phyloP scores from a whole-genome alignment of 2,113 vertebrate genomes.

The Corydoras sp. region DNA sequence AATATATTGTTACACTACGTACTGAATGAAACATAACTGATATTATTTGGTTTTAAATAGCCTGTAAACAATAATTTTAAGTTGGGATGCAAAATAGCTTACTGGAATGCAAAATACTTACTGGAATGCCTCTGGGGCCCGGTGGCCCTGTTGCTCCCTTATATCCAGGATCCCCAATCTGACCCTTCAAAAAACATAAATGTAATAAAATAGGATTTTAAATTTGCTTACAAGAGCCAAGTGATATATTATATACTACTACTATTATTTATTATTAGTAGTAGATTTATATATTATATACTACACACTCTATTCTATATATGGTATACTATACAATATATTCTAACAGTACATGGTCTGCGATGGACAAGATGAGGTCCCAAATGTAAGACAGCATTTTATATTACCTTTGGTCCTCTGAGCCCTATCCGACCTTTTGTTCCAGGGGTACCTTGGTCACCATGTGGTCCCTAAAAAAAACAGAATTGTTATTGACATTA shows the following conservation, averaged over 20 bases:
- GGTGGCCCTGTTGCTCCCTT: slow-evolving; percentile 58
- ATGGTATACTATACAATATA: too few relatives aligned
- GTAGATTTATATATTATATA: too few relatives aligned
- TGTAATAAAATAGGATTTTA: neutral
- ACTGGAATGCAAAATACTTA: slow-evolving; percentile 56
- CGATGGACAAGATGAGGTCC: neutral
- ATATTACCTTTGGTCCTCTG: slow-evolving; percentile 71
- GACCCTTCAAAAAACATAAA: slow-evolving; percentile 64
- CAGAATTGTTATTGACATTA: slow-evolving; percentile 20
- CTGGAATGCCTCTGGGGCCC: slow-evolving; percentile 69
- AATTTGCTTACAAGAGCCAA: neutral
- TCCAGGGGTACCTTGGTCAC: slow-evolving; percentile 61
- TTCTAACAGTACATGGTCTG: too few relatives aligned
- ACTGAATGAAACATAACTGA: too few relatives aligned
- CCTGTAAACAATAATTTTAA: too few relatives aligned
- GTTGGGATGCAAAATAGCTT: too few relatives aligned
- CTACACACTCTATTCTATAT: too few relatives aligned
- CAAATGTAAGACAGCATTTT: neutral
- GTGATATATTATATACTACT: too few relatives aligned
- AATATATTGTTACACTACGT: too few relatives aligned
- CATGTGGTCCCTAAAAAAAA: neutral
- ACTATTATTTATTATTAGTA: too few relatives aligned
- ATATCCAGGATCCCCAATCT: slow-evolving; percentile 65
- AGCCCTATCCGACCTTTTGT: slow-evolving; percentile 60
- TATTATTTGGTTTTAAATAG: too few relatives aligned